Conservation (phyloP, 2,888 invertebrate genomes). For the Tanypteryx hageni region DNA sequence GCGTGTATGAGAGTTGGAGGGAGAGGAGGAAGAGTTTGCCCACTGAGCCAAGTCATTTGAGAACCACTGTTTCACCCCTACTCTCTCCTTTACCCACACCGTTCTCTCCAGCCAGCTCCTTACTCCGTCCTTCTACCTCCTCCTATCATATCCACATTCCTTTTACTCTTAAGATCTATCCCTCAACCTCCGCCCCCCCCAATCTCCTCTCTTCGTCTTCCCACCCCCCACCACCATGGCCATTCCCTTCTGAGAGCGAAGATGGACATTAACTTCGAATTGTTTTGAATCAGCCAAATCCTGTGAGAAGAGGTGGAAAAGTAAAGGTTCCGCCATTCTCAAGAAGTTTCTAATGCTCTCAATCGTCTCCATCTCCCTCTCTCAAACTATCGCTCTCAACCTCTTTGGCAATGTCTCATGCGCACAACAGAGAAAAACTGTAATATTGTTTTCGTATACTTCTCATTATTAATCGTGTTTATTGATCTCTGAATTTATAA, state of each 20-base stretch:
- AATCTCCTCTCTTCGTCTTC: no score
- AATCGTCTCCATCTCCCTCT: no score
- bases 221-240: neutral
- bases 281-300: neutral
- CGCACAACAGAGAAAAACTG: no score
- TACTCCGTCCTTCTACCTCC: no score
- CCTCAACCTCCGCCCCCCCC: no score
- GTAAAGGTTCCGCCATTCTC: neutral
- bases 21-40: neutral
- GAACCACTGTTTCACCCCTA: slow-evolving; percentile 7
- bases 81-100: neutral
- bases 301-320: neutral
- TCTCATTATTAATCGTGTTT: no score
- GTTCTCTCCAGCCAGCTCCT: no score
- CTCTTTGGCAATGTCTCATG: no score
- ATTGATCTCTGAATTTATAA: no score
- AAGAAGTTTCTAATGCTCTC: no score
- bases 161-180: neutral
- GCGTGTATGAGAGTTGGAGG: neutral
- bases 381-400: no score
- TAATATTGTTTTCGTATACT: no score
- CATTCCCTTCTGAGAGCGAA: neutral
- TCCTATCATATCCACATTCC: neutral
- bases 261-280: slow-evolving; percentile 10
- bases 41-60: neutral